Conservation (phyloP, 2,888 invertebrate species). For the Drosophila lacicola region DNA sequence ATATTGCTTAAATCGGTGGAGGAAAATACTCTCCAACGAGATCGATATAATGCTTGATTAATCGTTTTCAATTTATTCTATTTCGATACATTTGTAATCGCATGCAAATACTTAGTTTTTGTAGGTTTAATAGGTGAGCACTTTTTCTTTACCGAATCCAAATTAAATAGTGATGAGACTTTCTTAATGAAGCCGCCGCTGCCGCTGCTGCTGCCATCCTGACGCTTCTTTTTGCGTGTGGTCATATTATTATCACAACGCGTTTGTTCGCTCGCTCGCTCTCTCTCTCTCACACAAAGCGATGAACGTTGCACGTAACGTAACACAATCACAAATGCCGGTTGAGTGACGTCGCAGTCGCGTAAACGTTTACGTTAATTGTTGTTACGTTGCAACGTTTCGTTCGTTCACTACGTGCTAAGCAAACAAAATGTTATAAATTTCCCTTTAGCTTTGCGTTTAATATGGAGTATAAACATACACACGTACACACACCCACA, state of each 20-base stretch:
- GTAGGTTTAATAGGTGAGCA: conserved; percentile 9
- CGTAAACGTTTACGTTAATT: conserved; percentile 58
- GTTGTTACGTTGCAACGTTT: conserved; percentile 52
- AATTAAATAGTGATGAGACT: conserved; percentile 94
- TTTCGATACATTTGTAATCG: neutral
- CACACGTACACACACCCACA: conserved; percentile 29
- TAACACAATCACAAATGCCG: conserved; percentile 48
- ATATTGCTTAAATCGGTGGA: conserved; percentile 45
- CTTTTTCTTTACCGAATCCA: conserved; percentile 89
- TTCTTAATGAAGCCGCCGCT: conserved; percentile 92
- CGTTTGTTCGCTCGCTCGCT: conserved; percentile 16
- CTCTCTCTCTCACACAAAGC: conserved; percentile 14
- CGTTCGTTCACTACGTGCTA: conserved; percentile 35
- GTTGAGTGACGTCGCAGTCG: conserved; percentile 39
- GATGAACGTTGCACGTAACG: conserved; percentile 47
- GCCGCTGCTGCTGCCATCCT: conserved; percentile 84
- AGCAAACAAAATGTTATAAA: conserved; percentile 50
- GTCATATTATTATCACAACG: conserved; percentile 86
- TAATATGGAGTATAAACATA: conserved; percentile 31
- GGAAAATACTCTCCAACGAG: neutral
- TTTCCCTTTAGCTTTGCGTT: conserved; percentile 38
- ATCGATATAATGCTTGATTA: neutral
- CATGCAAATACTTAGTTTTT: neutral
- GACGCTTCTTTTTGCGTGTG: conserved; percentile 89
- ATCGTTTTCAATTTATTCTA: neutral